Percentiles rank a stretch among this genome's conserved stretches.
These are phyloP conservation scores for Mya arenaria DNA, from an alignment of 1,140 invertebrate species.

Conservation along the genomic window DNA sequence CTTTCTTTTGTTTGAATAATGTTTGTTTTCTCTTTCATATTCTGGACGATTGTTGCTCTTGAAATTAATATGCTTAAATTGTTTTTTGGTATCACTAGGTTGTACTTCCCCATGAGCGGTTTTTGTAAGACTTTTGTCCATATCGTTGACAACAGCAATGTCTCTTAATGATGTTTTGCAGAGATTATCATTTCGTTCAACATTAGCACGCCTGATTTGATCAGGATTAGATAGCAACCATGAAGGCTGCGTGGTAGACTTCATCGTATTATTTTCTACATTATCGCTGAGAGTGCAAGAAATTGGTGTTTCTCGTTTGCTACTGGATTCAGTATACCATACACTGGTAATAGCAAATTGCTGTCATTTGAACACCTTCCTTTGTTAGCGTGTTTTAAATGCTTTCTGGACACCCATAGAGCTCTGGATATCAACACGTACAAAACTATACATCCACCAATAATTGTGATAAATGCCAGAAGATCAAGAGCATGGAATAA, in stretches of 20 bases:
- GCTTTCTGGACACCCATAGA: background rate
- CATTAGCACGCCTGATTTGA: no score
- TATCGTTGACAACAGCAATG: background rate
- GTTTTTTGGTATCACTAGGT: background rate
- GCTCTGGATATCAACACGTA: background rate
- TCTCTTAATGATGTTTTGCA: no score
- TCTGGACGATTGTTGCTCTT: no score
- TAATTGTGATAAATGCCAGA: background rate
- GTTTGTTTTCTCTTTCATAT: no score
- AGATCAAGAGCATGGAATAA: background rate
- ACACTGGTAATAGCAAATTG: background rate
- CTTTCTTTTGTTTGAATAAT: no score
- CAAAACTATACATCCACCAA: background rate
- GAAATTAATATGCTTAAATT: background rate
- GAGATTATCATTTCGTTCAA: no score
- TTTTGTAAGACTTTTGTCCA: background rate
- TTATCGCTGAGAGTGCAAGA: no score
- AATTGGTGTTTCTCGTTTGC: background rate
- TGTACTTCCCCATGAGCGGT: background rate
- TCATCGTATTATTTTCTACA: no score
- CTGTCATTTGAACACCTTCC: background rate
- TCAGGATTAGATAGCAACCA: no score
- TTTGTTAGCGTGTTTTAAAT: background rate
- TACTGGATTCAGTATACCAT: background rate
- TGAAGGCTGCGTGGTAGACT: no score